Percentiles rank a stretch among this genome's conserved stretches.
phyloP scores from a whole-genome alignment of 2,888 invertebrate genomes.

The Portevinia maculata region DNA sequence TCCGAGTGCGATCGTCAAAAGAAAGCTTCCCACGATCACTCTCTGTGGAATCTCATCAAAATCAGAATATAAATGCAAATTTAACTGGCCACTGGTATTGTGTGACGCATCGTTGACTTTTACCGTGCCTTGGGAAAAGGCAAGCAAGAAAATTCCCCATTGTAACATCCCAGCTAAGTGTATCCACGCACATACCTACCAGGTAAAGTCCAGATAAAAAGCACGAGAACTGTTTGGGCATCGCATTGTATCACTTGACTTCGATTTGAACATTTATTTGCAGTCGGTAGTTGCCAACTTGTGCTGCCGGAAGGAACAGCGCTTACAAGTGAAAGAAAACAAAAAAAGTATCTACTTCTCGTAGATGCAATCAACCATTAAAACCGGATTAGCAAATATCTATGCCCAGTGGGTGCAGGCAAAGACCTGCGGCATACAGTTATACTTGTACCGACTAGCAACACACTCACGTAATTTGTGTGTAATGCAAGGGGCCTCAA shows the following conservation, averaged over 20 bases:
- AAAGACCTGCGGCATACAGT: too few relatives aligned
- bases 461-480: constrained; percentile 54
- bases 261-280: constrained; percentile 23
- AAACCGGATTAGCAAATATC: constrained; percentile 40
- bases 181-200: constrained; percentile 12
- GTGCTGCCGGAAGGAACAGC: constrained; percentile 57
- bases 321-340: constrained; percentile 11
- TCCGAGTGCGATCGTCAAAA: constrained; percentile 32
- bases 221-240: background rate
- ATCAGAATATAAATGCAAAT: constrained; percentile 65
- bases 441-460: constrained; percentile 28
- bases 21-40: constrained; percentile 48
- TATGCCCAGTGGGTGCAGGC: constrained; percentile 43
- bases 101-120: constrained; percentile 62
- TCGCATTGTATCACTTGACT: constrained; percentile 7
- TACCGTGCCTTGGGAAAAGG: constrained; percentile 51
- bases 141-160: constrained; percentile 13
- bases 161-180: constrained; percentile 6
- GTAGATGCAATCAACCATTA: constrained; percentile 58
- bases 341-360: constrained; percentile 18
- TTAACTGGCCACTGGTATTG: constrained; percentile 25
- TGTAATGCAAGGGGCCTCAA: constrained; percentile 41
- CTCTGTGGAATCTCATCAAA: constrained; percentile 31
- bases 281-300: constrained; percentile 5
- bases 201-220: background rate